Evolutionary conservation across 2,113 vertebrate species (phyloP).

Genomic region (Probosciger aterrimus): DNA sequence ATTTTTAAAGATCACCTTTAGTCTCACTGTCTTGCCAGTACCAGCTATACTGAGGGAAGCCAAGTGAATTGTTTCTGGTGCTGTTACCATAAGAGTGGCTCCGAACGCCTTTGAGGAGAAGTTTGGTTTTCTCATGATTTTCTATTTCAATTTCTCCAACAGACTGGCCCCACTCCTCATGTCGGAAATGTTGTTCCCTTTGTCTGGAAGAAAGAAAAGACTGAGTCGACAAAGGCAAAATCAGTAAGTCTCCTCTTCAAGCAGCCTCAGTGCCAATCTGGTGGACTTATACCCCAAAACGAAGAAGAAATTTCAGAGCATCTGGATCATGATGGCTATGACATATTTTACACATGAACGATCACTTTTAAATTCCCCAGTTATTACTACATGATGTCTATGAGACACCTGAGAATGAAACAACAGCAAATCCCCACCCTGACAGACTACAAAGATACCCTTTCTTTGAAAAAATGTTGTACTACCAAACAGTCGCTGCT

Average conservation of each 20-base stretch:
- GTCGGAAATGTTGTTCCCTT: constrained; percentile 18
- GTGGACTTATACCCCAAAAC: not conserved
- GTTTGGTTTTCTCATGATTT: not conserved
- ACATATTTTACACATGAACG: not conserved
- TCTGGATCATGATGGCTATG: not conserved
- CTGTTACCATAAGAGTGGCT: constrained; percentile 52
- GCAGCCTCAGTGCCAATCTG: not conserved
- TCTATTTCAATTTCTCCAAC: constrained; percentile 38
- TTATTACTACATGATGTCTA: not conserved
- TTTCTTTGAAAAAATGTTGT: not conserved
- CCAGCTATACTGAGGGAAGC: fast-evolving
- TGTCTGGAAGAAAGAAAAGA: not conserved
- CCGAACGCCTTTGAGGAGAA: constrained; percentile 30
- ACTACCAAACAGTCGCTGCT: not conserved
- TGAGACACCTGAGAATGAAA: not conserved
- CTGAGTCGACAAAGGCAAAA: not conserved
- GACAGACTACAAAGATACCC: not conserved
- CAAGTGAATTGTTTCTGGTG: not conserved
- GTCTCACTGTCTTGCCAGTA: not conserved
- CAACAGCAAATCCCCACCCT: not conserved
- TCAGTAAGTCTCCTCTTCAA: not conserved
- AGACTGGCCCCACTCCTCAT: constrained; percentile 34
- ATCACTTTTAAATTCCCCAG: not conserved
- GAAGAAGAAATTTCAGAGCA: not conserved
- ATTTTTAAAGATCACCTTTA: not conserved